These are phyloP conservation scores for Astropecten irregularis DNA, from an alignment of 53 echinoderm and acorn worm species.

Conservation along the genomic window DNA sequence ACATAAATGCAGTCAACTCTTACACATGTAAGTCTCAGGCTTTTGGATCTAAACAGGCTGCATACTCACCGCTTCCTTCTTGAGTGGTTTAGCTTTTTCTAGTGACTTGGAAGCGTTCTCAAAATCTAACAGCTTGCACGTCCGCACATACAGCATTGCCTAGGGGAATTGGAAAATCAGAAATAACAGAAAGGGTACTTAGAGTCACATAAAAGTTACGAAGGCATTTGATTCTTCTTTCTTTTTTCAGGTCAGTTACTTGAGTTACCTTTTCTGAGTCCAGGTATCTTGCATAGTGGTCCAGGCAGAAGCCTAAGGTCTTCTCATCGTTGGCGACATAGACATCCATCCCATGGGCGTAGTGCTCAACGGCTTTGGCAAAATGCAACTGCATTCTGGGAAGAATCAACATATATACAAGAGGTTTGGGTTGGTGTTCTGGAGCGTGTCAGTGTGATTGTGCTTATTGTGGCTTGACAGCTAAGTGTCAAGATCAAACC, in stretches of 20 bases:
- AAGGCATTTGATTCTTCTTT: neutral
- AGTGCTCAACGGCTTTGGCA: constrained; percentile 90
- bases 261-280: constrained; percentile 82
- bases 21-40: no score
- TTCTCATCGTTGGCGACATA: constrained; percentile 68
- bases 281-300: constrained; percentile 90
- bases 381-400: constrained; percentile 81
- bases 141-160: constrained; percentile 90
- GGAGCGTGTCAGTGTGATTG: no score
- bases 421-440: no score
- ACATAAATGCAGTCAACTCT: no score
- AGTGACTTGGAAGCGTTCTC: constrained; percentile 81
- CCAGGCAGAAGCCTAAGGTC: constrained; percentile 81
- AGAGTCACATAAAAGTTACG: no score
- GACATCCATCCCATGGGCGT: constrained; percentile 74
- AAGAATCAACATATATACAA: no score
- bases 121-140: constrained; percentile 83
- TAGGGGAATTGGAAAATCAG: constrained; percentile 24
- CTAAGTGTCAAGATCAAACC: no score
- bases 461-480: no score
- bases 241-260: neutral
- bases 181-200: no score
- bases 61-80: constrained; percentile 88
- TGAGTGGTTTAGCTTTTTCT: constrained; percentile 94
- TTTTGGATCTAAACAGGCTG: no score